phyloP scores from a whole-genome alignment of 1,140 invertebrate genomes.

The Plectrocnemia conspersa region DNA sequence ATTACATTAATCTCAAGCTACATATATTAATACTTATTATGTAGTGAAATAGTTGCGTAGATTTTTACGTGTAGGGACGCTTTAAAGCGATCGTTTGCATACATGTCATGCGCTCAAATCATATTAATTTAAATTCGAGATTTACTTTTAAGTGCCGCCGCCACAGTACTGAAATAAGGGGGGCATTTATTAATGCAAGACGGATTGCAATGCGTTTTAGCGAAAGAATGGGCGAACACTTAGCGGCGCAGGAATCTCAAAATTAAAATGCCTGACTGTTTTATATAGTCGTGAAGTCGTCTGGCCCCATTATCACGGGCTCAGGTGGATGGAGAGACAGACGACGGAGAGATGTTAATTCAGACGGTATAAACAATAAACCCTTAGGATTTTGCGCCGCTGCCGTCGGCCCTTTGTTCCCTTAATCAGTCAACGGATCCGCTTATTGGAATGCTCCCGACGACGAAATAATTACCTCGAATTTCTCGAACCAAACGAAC shows the following conservation, averaged over 20 bases:
- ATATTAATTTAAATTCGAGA: conserved; percentile 16
- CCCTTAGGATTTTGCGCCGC: conserved; percentile 12
- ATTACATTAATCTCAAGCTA: too few relatives aligned
- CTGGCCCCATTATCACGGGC: not conserved
- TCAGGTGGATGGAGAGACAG: not conserved
- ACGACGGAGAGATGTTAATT: conserved; percentile 19
- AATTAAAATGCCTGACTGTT: conserved; percentile 18
- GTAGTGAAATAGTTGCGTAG: too few relatives aligned
- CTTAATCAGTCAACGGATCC: conserved; percentile 13
- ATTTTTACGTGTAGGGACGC: too few relatives aligned
- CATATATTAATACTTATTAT: too few relatives aligned
- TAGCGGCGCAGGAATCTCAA: conserved; percentile 17
- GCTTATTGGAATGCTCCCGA: conserved; percentile 13
- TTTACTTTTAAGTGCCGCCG: not conserved
- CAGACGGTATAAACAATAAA: conserved; percentile 11
- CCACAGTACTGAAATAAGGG: not conserved
- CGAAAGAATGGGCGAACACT: conserved; percentile 4
- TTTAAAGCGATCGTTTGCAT: too few relatives aligned
- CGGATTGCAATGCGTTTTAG: conserved; percentile 13
- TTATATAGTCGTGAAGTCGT: not conserved
- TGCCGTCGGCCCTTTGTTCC: conserved; percentile 12
- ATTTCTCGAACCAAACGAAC: too few relatives aligned
- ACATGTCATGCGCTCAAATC: conserved; percentile 10
- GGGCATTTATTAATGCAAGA: conserved; percentile 12
- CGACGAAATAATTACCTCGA: too few relatives aligned